Evolutionary conservation across 2,113 vertebrate species (phyloP).

Genomic region (Anhinga anhinga): DNA sequence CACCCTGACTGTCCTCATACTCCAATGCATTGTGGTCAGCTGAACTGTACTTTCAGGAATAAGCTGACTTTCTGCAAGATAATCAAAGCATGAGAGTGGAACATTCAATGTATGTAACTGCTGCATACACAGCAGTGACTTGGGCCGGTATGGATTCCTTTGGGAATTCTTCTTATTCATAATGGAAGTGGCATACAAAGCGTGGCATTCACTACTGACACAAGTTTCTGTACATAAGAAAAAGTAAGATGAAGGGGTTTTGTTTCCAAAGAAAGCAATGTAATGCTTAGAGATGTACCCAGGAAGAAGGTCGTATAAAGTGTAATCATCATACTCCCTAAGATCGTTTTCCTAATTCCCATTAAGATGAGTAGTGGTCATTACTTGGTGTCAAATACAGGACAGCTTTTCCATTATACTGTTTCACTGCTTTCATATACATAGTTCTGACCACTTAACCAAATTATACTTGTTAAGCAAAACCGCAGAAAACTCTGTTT

Average conservation of each 20-base stretch:
- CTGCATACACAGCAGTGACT: background rate
- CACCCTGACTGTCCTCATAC: background rate
- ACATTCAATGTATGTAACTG: background rate
- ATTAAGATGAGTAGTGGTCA: background rate
- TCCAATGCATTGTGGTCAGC: background rate
- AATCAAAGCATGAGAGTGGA: background rate
- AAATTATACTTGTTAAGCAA: background rate
- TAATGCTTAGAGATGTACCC: background rate
- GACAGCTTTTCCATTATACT: background rate
- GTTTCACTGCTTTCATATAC: background rate
- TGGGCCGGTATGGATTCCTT: background rate
- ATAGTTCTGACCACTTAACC: background rate
- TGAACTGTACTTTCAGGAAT: background rate
- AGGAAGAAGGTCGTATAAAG: background rate
- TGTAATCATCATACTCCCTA: background rate
- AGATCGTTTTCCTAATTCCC: background rate
- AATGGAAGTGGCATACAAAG: background rate
- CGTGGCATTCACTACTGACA: rapidly evolving
- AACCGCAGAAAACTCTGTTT: background rate
- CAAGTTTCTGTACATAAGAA: background rate
- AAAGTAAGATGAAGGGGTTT: background rate
- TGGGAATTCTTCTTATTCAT: background rate
- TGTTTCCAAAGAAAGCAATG: background rate
- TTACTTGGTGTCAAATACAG: background rate
- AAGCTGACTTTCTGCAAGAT: background rate